Percentiles rank a stretch among this genome's conserved stretches.
phyloP scores from a whole-genome alignment of 2,888 invertebrate genomes.

The Metopia argyrocephala region DNA sequence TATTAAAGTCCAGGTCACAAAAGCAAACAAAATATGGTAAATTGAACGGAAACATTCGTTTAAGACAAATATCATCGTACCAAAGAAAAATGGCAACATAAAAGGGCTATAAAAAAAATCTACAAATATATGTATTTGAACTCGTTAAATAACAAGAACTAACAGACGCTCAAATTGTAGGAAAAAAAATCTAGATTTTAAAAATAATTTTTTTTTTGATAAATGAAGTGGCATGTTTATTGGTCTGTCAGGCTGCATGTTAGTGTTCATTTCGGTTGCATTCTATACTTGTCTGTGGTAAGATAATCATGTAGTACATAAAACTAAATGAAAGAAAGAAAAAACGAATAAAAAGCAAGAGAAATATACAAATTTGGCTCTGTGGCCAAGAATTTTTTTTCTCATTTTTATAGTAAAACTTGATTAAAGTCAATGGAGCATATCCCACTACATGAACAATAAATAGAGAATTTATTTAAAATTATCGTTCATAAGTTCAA shows the following conservation, averaged over 20 bases:
- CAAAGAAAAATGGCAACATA: neutral
- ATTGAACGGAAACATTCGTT: constrained; percentile 74
- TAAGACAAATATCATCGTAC: constrained; percentile 48
- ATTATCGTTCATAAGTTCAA: no score
- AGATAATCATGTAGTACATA: neutral
- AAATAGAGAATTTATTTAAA: neutral
- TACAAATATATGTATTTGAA: neutral
- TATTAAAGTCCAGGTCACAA: constrained; percentile 7
- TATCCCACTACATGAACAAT: neutral
- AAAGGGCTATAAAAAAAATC: no score
- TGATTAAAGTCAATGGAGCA: constrained; percentile 13
- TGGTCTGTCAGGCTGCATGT: neutral
- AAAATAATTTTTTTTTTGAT: constrained; percentile 33
- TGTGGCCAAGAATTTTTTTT: constrained; percentile 27
- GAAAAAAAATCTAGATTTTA: neutral
- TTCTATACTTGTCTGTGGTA: constrained; percentile 1
- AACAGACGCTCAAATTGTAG: neutral
- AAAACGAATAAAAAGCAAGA: neutral
- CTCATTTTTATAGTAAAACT: neutral
- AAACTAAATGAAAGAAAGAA: neutral
- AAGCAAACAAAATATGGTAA: constrained; percentile 74
- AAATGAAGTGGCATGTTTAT: constrained; percentile 28
- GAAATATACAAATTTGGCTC: constrained; percentile 28
- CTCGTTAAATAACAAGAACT: neutral
- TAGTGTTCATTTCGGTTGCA: neutral